Evolutionary conservation across 2,113 vertebrate genomes (phyloP).

Genomic region (Lepus timidus): DNA sequence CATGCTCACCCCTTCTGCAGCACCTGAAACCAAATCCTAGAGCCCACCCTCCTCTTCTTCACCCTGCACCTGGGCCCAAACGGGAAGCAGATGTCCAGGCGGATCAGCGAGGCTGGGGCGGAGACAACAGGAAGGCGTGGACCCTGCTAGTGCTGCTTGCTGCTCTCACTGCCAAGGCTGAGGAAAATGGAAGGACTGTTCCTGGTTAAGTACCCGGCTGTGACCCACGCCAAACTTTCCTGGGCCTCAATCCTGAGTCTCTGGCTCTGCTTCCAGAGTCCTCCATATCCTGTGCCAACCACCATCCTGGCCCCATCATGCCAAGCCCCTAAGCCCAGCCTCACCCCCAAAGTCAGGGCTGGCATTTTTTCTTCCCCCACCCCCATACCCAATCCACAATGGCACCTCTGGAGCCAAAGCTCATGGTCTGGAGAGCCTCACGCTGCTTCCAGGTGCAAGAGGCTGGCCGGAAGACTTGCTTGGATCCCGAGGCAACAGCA

Average conservation of each 20-base stretch:
- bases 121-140: conserved; percentile 80
- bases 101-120: conserved; percentile 51
- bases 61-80: conserved; percentile 63
- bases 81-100: conserved; percentile 81
- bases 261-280: conserved; percentile 71
- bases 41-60: neutral
- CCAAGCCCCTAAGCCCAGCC: conserved; percentile 45
- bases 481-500: conserved; percentile 45
- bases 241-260: conserved; percentile 69
- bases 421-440: conserved; percentile 38
- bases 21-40: conserved; percentile 20
- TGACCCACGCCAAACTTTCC: conserved; percentile 70
- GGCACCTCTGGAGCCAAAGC: conserved; percentile 59
- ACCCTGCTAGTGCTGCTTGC: conserved; percentile 70
- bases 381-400: conserved; percentile 52
- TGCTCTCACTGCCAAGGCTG: conserved; percentile 76
- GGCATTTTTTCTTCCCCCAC: neutral
- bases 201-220: conserved; percentile 76
- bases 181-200: conserved; percentile 76
- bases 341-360: conserved; percentile 51
- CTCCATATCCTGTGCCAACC: conserved; percentile 71
- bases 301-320: conserved; percentile 50
- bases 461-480: conserved; percentile 22
- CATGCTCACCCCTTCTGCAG: neutral
- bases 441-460: conserved; percentile 36